These are phyloP conservation scores for Atherinomorus stipes DNA, from an alignment of 2,113 vertebrate genomes.

Conservation along the genomic window DNA sequence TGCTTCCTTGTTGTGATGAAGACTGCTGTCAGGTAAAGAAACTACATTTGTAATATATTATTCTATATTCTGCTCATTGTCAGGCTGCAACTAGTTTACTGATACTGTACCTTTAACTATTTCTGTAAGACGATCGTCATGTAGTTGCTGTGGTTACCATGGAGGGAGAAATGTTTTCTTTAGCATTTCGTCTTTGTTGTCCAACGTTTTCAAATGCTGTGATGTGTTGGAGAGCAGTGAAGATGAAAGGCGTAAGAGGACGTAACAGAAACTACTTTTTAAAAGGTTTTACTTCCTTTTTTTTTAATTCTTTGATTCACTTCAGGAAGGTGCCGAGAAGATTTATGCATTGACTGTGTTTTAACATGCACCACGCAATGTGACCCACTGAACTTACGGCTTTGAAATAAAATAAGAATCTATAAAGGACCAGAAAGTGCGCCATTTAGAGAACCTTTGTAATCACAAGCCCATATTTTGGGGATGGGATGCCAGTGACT, in stretches of 20 bases:
- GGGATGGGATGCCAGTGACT: too few relatives aligned
- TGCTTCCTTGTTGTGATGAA: neutral
- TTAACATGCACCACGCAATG: too few relatives aligned
- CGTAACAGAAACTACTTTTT: too few relatives aligned
- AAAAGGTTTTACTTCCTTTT: too few relatives aligned
- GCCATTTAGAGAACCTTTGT: too few relatives aligned
- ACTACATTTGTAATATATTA: neutral
- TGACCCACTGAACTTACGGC: too few relatives aligned
- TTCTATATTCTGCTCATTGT: conserved; percentile 4
- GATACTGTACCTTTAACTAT: conserved; percentile 26
- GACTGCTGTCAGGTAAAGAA: neutral
- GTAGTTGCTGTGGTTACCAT: conserved; percentile 49
- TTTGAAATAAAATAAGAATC: too few relatives aligned
- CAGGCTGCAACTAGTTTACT: conserved; percentile 16
- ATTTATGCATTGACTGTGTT: too few relatives aligned
- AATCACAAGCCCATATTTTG: too few relatives aligned
- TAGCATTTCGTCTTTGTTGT: neutral
- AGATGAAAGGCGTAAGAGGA: neutral
- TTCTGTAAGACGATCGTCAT: conserved; percentile 43
- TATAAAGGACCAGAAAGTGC: too few relatives aligned
- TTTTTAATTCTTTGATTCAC: too few relatives aligned
- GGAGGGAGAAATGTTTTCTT: conserved; percentile 25
- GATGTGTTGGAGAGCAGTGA: neutral
- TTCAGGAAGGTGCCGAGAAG: too few relatives aligned
- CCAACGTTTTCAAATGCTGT: neutral